Base-by-base conservation (phyloP, 2,888 invertebrate genomes). In the Yponomeuta evonymella region DNA sequence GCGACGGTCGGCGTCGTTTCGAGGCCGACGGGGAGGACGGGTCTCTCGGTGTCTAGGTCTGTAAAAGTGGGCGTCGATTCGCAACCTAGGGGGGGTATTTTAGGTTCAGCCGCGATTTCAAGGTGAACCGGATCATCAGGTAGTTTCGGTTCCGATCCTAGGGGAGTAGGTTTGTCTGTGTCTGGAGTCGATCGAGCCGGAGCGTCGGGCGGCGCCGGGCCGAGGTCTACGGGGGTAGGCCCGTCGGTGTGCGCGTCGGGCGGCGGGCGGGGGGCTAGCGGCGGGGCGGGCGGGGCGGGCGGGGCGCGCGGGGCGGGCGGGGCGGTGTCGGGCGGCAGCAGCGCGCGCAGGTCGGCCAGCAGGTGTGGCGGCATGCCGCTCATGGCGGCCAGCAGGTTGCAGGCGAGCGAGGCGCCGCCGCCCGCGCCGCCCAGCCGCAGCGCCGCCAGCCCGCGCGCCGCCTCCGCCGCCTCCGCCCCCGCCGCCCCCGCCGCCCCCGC, bases 371-470 rank as follows among this genome's bases (percentile, higher is more conserved):
- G 78, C 87, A 89, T 87, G 75, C 77, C 79, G 74, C 83, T 83
- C 86, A 90, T 87, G 76, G 89, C 90, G 36, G 84, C 83, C 48
- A 89, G 84, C 75, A 90, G 81, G 78, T 88, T 85, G 81, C 79
- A 80, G 75, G 90, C 87, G 29, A 89, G 81, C 75, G 43, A 36
- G 12, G 33, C 66, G 66, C 36, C 15, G 10, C 11, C 33, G 43
- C 15, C 66, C 33, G 33, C 66, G 33, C 11, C 33, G 5, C 33
- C 66, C 30, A 15, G 30, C 66, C 12, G 33, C 33, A 30, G 29
- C 66, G 66, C 66, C 11, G 12, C 36, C 5, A 30, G 15, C 66
- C 36, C 66, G 30, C 36, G 73, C 72, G 69, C 58, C 43, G 43
- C 43, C 43, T 3, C 43, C 43, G 5, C 43, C 43, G 43, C 43